phyloP scores from a whole-genome alignment of 2,113 vertebrate species.

The Stegostoma tigrinum region DNA sequence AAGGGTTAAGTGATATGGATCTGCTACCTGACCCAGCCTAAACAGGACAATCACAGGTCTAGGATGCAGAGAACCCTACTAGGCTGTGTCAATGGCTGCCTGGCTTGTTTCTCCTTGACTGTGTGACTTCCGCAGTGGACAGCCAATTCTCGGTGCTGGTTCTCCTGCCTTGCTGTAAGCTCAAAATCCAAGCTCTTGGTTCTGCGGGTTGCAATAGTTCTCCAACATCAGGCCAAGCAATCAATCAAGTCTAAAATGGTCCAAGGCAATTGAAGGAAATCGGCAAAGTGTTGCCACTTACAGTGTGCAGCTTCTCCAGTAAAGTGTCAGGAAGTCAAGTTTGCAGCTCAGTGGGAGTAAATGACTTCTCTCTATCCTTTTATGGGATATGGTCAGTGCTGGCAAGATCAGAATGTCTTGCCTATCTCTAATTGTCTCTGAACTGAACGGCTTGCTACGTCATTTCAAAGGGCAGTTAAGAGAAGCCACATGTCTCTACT shows the following conservation, averaged over 20 bases:
- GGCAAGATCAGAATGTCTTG: no score
- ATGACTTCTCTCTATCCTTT: neutral
- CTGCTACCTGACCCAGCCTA: neutral
- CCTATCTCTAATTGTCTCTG: no score
- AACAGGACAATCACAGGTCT: neutral
- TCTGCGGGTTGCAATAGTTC: neutral
- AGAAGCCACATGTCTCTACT: no score
- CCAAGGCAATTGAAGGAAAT: neutral
- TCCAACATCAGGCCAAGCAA: neutral
- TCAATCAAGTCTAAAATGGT: neutral
- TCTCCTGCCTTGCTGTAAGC: neutral
- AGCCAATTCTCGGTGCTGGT: neutral
- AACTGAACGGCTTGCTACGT: no score
- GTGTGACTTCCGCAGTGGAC: neutral
- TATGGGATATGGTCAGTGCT: no score
- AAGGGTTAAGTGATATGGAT: neutral
- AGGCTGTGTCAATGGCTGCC: neutral
- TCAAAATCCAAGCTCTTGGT: neutral
- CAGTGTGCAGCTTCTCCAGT: neutral
- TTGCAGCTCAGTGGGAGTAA: neutral
- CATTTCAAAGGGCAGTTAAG: no score
- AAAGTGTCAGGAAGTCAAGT: neutral
- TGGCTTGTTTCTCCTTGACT: neutral
- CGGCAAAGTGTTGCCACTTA: neutral
- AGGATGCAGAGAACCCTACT: neutral